Base-by-base conservation (phyloP, 2,113 vertebrate species). In the Anarrhichthys ocellatus region DNA sequence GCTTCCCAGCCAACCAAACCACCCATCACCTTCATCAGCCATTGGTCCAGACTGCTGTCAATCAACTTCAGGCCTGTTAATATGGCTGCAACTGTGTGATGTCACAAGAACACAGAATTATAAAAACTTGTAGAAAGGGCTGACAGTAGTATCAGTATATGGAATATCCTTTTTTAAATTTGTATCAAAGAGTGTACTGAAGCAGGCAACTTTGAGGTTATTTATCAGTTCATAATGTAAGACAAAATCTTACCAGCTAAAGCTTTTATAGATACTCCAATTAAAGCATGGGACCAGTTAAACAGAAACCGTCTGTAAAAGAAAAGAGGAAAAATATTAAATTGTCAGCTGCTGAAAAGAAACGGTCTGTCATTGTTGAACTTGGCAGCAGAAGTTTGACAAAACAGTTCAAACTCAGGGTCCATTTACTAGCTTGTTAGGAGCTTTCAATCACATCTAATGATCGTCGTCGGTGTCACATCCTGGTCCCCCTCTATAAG, bases 11-110 rank as follows among this genome's bases (percentile, higher is more conserved):
- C 93, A 56, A 95, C 65, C 68, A 94, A 95, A 9, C 92, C 96
- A 1, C 95, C 94, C 95, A 96, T 95, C 10, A 96, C 93, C 67
- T 95, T 94, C 27, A 81, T 20, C 74, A 95, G 61, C 95, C 95
- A 95, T n/a, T 48, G 63, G 78, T 69, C 79, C 0, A 6, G 1
- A 10, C 85, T 36, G 18, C 61, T 77, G 76, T 94, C 94, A 72
- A 95, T 79, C 40, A 91, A 18, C 7, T 68, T 8, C 62, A 96
- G 79, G 3, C 95, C 95, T 7, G 95, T 94, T 27, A 96, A 96
- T 73, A 96, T 94, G 61, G 94, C 91, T 0, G 77, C 93, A 91
- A 95, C 96, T 96, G 83, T 63, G 56, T 15, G 0, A 56, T 9
- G 24, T 38, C 24, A 81, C 15, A 83, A 0, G 72, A 9, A 2